phyloP scores from a whole-genome alignment of 2,888 invertebrate genomes.

The Nycteola revayana region DNA sequence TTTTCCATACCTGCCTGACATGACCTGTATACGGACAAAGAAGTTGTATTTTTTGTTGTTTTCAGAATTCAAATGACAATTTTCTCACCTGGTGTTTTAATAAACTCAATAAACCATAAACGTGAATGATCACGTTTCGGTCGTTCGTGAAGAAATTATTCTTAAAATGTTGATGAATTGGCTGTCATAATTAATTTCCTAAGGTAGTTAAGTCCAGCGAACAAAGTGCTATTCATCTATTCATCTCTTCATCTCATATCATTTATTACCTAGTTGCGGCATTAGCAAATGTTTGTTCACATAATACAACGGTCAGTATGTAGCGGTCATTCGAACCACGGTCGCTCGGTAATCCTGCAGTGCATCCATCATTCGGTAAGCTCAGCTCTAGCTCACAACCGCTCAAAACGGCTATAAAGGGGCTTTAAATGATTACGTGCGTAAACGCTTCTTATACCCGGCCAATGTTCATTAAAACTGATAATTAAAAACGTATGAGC shows the following conservation, averaged over 20 bases:
- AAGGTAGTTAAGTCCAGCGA: no score
- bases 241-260: constrained; percentile 25
- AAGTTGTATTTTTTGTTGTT: no score
- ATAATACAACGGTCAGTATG: constrained; percentile 24
- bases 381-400: constrained; percentile 55
- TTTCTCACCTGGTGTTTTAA: no score
- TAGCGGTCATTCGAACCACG: constrained; percentile 41
- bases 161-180: no score
- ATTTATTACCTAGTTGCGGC: constrained; percentile 27
- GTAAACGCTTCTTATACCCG: constrained; percentile 52
- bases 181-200: no score
- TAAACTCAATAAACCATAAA: no score
- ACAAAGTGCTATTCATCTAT: constrained; percentile 1
- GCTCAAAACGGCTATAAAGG: constrained; percentile 61
- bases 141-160: no score
- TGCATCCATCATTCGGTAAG: constrained; percentile 66
- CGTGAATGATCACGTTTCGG: no score
- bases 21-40: no score
- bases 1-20: no score
- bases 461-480: constrained; percentile 45
- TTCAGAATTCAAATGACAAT: no score
- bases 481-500: constrained; percentile 39
- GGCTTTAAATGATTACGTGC: constrained; percentile 61
- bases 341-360: constrained; percentile 54
- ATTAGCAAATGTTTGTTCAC: constrained; percentile 28